phyloP scores from a whole-genome alignment of 2,888 invertebrate species.

The Brenthis daphne region DNA sequence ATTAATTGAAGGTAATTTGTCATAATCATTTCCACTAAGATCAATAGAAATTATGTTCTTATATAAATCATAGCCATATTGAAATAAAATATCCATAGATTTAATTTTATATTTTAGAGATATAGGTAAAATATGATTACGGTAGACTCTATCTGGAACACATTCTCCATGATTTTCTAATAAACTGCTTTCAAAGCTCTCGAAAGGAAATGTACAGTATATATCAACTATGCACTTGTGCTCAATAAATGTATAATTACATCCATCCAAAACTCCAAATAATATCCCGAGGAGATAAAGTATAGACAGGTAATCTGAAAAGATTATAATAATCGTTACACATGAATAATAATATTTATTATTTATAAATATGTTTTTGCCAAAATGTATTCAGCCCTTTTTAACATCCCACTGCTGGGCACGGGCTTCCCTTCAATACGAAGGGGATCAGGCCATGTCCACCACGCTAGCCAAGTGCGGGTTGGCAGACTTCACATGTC shows the following conservation, averaged over 20 bases:
- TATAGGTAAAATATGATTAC: too few relatives aligned
- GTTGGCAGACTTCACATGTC: too few relatives aligned
- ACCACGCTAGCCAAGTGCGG: too few relatives aligned
- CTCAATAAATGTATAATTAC: background rate
- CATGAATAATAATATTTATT: background rate
- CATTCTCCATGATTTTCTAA: too few relatives aligned
- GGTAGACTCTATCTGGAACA: too few relatives aligned
- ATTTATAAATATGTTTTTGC: too few relatives aligned
- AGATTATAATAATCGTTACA: constrained; percentile 2
- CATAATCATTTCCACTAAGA: constrained; percentile 48
- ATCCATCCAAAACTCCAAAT: background rate
- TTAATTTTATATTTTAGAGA: background rate
- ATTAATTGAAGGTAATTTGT: constrained; percentile 42
- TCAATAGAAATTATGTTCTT: constrained; percentile 46
- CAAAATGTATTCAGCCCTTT: too few relatives aligned
- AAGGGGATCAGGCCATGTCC: too few relatives aligned
- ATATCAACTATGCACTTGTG: background rate
- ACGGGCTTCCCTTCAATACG: too few relatives aligned
- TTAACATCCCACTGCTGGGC: too few relatives aligned
- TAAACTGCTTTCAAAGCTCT: accelerated
- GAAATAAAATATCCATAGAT: background rate
- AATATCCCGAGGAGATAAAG: background rate
- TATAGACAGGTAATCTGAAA: constrained; percentile 10
- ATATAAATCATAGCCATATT: accelerated
- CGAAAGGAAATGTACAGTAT: background rate